phyloP scores from a whole-genome alignment of 2,888 invertebrate genomes.

The Adela reaumurella region DNA sequence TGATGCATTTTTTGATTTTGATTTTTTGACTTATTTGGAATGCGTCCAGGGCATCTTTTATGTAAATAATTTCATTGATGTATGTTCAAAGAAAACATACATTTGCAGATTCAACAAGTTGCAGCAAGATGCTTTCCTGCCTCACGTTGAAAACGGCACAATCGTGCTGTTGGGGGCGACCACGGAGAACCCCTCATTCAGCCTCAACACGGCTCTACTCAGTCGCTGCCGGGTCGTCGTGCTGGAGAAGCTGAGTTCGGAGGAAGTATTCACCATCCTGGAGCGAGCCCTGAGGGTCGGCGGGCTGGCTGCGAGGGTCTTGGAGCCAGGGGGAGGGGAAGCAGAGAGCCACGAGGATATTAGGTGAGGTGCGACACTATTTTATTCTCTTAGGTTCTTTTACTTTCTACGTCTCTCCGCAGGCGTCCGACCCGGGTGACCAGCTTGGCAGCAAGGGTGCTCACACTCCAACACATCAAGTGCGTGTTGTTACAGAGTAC shows the following conservation, averaged over 20 bases:
- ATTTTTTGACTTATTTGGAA: no score
- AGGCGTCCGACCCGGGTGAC: no score
- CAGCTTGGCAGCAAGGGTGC: no score
- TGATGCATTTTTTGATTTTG: no score
- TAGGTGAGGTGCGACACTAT: no score
- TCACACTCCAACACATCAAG: no score
- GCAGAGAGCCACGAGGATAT: conserved; percentile 13
- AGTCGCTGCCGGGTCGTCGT: conserved; percentile 76
- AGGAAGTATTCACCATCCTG: conserved; percentile 60
- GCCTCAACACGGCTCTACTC: conserved; percentile 72
- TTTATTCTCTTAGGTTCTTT: no score
- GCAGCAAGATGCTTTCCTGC: conserved; percentile 78
- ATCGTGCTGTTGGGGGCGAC: conserved; percentile 78
- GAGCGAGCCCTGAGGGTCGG: conserved; percentile 47
- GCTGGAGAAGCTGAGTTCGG: conserved; percentile 63
- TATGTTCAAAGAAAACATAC: no score
- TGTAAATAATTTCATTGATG: no score
- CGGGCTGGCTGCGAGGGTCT: conserved; percentile 21
- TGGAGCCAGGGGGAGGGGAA: conserved; percentile 19
- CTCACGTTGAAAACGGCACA: conserved; percentile 76
- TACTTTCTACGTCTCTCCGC: no score
- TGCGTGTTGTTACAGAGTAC: no score
- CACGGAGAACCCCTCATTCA: conserved; percentile 86
- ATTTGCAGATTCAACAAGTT: conserved; percentile 73
- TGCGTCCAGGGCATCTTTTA: no score